phyloP scores from a whole-genome alignment of 2,797 vertebrate genomes.

The Danio kyathit region DNA sequence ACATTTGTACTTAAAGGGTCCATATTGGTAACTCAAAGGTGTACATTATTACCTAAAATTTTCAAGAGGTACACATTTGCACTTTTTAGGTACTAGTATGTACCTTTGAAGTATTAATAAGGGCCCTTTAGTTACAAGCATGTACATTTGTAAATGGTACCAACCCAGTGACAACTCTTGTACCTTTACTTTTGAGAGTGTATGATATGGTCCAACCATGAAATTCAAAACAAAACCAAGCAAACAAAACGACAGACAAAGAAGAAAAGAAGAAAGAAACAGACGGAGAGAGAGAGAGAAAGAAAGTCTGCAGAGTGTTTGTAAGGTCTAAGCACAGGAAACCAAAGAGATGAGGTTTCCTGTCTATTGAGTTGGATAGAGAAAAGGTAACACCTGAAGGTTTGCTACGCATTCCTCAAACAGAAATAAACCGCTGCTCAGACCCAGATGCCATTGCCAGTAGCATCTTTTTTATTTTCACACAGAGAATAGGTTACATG shows the following conservation, averaged over 20 bases:
- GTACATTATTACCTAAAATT: too few relatives aligned
- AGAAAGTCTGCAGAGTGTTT: constrained; percentile 46
- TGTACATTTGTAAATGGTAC: too few relatives aligned
- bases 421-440: constrained; percentile 48
- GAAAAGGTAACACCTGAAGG: constrained; percentile 58
- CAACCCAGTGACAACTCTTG: too few relatives aligned
- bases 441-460: constrained; percentile 1
- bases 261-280: neutral
- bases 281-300: constrained; percentile 53
- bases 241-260: constrained; percentile 44
- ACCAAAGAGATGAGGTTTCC: constrained; percentile 65
- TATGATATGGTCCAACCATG: neutral
- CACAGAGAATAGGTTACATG: constrained; percentile 36
- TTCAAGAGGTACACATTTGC: too few relatives aligned
- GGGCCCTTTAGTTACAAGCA: too few relatives aligned
- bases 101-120: too few relatives aligned
- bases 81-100: too few relatives aligned
- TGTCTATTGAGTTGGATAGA: constrained; percentile 53
- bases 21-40: too few relatives aligned
- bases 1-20: too few relatives aligned
- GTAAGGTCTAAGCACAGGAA: constrained; percentile 66
- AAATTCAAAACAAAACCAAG: constrained; percentile 36
- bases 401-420: constrained; percentile 51
- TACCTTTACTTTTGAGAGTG: too few relatives aligned
- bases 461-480: constrained; percentile 23